These are phyloP conservation scores for Limosa lapponica DNA, from an alignment of 2,797 vertebrate genomes.

Conservation along the genomic window DNA sequence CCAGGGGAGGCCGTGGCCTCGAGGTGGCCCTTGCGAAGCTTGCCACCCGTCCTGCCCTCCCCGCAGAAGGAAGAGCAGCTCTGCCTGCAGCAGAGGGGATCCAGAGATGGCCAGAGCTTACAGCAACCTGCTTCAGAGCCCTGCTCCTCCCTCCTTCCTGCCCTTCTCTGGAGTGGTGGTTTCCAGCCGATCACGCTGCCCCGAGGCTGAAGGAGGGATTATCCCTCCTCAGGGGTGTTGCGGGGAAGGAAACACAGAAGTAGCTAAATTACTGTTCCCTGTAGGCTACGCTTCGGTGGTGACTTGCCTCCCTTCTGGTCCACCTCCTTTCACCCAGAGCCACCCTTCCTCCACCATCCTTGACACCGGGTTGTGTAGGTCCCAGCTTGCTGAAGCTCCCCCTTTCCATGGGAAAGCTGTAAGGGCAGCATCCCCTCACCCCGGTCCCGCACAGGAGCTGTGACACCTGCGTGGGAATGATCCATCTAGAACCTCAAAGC, in stretches of 20 bases:
- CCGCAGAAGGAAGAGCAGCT: slow-evolving; percentile 50
- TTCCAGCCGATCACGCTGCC: background rate
- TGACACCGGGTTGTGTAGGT: background rate
- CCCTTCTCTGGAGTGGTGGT: background rate
- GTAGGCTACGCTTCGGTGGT: background rate
- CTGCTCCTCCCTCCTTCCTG: slow-evolving; percentile 46
- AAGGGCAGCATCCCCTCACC: background rate
- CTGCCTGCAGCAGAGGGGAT: slow-evolving; percentile 38
- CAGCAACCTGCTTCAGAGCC: slow-evolving; percentile 39
- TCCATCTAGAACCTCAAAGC: accelerated
- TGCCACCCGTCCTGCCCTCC: background rate
- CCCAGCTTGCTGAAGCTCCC: background rate
- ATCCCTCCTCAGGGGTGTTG: background rate
- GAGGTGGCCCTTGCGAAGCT: slow-evolving; percentile 1
- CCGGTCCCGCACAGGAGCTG: background rate
- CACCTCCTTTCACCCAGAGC: background rate
- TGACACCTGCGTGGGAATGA: background rate
- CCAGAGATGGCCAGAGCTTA: slow-evolving; percentile 57
- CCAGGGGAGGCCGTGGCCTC: slow-evolving; percentile 7
- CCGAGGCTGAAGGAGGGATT: slow-evolving; percentile 30
- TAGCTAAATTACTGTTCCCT: background rate
- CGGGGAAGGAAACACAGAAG: background rate
- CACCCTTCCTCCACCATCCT: background rate
- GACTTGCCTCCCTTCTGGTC: background rate
- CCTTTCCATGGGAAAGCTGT: background rate